phyloP scores from a whole-genome alignment of 1,140 invertebrate genomes.

The Doryteuthis pealeii region DNA sequence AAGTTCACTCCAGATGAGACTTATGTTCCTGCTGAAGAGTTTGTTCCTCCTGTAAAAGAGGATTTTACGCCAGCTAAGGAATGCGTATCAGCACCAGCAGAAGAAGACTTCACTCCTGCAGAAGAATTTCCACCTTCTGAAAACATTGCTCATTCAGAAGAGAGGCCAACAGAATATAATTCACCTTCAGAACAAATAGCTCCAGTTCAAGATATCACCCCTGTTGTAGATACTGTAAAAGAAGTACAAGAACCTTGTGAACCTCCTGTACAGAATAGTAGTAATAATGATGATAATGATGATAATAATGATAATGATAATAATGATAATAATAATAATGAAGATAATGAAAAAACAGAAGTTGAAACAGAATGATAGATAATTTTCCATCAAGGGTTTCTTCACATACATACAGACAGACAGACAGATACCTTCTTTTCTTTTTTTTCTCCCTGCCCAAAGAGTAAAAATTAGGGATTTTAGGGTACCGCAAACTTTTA shows the following conservation, averaged over 20 bases:
- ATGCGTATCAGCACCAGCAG: background rate
- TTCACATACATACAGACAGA: too few relatives aligned
- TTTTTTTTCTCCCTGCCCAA: too few relatives aligned
- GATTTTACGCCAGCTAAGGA: constrained; percentile 9
- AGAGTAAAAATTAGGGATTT: too few relatives aligned
- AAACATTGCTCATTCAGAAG: constrained; percentile 5
- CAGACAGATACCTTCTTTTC: too few relatives aligned
- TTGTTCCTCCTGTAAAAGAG: background rate
- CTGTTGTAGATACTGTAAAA: too few relatives aligned
- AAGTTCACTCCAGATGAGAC: background rate
- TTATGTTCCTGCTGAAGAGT: background rate
- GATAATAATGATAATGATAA: background rate
- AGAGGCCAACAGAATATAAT: background rate
- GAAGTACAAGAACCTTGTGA: too few relatives aligned
- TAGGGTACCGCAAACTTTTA: too few relatives aligned
- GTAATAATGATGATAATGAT: constrained; percentile 12
- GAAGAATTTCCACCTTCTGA: background rate
- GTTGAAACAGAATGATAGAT: too few relatives aligned
- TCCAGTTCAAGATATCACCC: too few relatives aligned
- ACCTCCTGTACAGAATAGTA: constrained; percentile 9
- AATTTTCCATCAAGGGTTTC: too few relatives aligned
- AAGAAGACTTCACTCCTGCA: background rate
- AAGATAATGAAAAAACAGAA: background rate
- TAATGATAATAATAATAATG: background rate
- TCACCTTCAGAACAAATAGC: constrained; percentile 6